Evolutionary conservation across 92 coral and sea anemone genomes (phyloP).

Genomic region (Scolanthus callimorphus): DNA sequence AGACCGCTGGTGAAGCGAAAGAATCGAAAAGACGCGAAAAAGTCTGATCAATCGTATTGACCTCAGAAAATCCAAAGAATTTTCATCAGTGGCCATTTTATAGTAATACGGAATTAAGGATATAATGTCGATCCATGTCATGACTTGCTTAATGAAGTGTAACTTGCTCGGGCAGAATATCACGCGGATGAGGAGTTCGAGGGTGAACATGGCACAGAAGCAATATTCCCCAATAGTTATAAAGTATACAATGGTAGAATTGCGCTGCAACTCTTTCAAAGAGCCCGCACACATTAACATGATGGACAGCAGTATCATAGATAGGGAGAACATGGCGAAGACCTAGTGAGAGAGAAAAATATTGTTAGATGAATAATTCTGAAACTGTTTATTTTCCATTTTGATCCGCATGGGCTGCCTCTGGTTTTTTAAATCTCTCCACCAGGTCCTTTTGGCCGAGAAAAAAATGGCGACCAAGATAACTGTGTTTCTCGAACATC

Average conservation of each 20-base stretch:
- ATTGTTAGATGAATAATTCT: no score
- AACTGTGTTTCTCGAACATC: no score
- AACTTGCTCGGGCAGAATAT: conserved; percentile 75
- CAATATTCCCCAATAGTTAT: conserved; percentile 35
- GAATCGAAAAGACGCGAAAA: conserved; percentile 83
- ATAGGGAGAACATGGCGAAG: conserved; percentile 68
- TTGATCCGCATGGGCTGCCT: no score
- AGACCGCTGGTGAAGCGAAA: conserved; percentile 92
- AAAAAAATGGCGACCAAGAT: no score
- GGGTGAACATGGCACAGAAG: conserved; percentile 87
- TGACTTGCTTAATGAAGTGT: conserved; percentile 61
- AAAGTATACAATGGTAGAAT: conserved; percentile 1
- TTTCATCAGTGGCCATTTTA: not conserved
- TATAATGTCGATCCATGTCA: conserved; percentile 91
- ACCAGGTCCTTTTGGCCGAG: no score
- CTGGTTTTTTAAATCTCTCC: no score
- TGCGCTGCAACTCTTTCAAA: conserved; percentile 27
- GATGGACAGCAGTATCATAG: conserved; percentile 83
- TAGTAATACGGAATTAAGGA: conserved; percentile 79
- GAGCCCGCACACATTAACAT: conserved; percentile 79
- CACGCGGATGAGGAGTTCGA: conserved; percentile 68
- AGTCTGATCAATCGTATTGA: conserved; percentile 83
- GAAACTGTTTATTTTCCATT: no score
- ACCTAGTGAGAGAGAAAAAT: no score
- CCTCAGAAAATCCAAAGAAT: conserved; percentile 33